Base-by-base conservation (phyloP, 2,797 vertebrate genomes). In the Pantherophis vulpinus region DNA sequence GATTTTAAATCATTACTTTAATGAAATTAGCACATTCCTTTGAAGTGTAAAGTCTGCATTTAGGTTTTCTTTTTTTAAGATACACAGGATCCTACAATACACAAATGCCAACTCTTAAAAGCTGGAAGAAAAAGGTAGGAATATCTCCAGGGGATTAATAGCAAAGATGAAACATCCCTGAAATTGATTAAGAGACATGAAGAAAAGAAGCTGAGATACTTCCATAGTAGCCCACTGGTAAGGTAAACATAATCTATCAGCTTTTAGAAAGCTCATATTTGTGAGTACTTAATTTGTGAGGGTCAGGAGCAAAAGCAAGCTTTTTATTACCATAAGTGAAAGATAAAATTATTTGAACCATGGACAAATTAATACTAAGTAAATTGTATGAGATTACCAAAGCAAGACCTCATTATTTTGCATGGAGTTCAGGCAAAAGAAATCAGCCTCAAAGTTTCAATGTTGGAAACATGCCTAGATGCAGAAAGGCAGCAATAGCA, bases 21-120 rank as follows among this genome's bases (percentile, higher is more conserved):
- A 95, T 59, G 93, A 96, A 94, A 96, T 96, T 93, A 96, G 93
- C 87, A 91, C 89, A 10, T 95, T 92, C 96, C 60, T 86, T n/a
- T 42, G 63, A 88, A 92, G 59, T 83, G 70, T 92, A 93, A 96
- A 93, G 4, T 47, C 42, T 83, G 10, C 37, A 47, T 83, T 83
- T 47, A 83, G 37, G 23, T 25, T 47, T 47, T 47, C 9, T 5
- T 25, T 47, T 89, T 66, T 89, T 2, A 95, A 93, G 91, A 51
- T 92, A 92, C 32, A 87, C 20, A 63, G 1, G 37, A 9, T 88
- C 12, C 70, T 93, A 51, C 90, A 91, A 60, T 79, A 92, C 37
- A 32, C 86, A 86, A 90, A 51, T 92, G 87, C 18, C 60, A 92
- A 20, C 13, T 90, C 42, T 83, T 47, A 25, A 83, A 47, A 83